Evolutionary conservation across 2,797 vertebrate species (phyloP).

Genomic region (Falco cherrug): DNA sequence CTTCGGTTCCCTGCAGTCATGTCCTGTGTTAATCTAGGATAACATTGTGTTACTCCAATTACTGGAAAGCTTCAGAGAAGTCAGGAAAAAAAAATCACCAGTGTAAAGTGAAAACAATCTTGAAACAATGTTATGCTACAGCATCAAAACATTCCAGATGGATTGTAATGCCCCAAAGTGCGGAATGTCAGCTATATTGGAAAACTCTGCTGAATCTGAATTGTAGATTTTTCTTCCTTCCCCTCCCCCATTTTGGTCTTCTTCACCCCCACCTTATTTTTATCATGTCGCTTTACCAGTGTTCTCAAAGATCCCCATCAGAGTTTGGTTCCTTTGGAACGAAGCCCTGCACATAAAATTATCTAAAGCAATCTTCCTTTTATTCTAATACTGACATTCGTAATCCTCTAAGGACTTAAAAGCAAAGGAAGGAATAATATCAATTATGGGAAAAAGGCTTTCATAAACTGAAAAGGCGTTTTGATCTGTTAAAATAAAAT

Average conservation of each 20-base stretch:
- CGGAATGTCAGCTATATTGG: not conserved
- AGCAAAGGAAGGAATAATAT: conserved; percentile 56
- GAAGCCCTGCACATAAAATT: conserved; percentile 48
- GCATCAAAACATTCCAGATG: not conserved
- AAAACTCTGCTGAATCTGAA: not conserved
- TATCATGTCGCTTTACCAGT: conserved; percentile 12
- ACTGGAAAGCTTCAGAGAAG: not conserved
- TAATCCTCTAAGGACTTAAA: conserved; percentile 60
- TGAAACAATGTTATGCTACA: not conserved
- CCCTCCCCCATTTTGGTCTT: not conserved
- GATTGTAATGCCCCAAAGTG: not conserved
- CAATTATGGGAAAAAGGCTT: conserved; percentile 66
- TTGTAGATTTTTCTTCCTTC: not conserved
- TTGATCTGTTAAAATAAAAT: conserved; percentile 55
- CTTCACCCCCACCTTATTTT: conserved; percentile 40
- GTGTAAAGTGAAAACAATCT: not conserved
- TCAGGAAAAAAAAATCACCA: not conserved
- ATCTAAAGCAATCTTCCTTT: conserved; percentile 60
- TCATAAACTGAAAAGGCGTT: conserved; percentile 48
- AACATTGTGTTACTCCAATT: not conserved
- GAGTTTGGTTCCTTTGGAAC: conserved; percentile 63
- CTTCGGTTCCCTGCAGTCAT: not conserved
- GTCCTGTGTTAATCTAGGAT: not conserved
- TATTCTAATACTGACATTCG: conserved; percentile 59
- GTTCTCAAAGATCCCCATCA: conserved; percentile 45